Evolutionary conservation across 2,113 vertebrate genomes (phyloP), one percentile per base, ranked within the genome.

Genomic region (Rhinolophus ferrumequinum): DNA sequence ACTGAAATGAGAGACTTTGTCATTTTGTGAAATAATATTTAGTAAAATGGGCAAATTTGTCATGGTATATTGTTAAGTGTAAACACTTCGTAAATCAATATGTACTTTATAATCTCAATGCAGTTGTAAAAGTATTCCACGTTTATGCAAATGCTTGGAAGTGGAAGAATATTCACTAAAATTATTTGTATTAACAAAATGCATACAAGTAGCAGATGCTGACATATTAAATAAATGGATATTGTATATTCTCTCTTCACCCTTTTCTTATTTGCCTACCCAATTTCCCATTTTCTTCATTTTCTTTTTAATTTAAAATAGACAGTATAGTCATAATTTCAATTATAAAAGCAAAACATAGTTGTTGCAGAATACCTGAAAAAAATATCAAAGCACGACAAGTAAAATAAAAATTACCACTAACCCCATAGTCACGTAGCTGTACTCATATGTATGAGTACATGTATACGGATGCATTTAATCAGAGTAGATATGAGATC

Each of bases 291-390:
- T 21, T 79, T 87, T 21, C 5, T 88, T 75, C 7, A 56, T 30
- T 92, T 77, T 73, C 56, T n/a, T 81, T 85, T 81, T 19, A 66
- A 54, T 73, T 79, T 88, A 96, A 76, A 76, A 70, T 19, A 80
- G 26, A 28, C 10, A 18, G 5, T 80, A 62, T 38, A 66, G 67
- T 87, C 75, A 52, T 60, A 38, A 88, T 72, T 93, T 79, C 26
- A 76, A 58, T 70, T 58, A 54, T 22, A 81, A 82, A 95, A 66
- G 6, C 28, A 83, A 93, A 89, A 56, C 1, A 19, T 11, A 64
- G 6, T 58, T 5, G 22, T 73, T 83, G 47, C 6, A 88, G 12
- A 89, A 67, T 28, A 79, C 24, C 66, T 30, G 64, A 54, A 56
- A 92, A 84, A 83, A 73, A 81, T 54, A 19, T 10, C 19, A 56